Percentiles rank a stretch among this genome's conserved stretches.
phyloP scores from a whole-genome alignment of 23 tunicate genomes.

The Oikopleura dioica region DNA sequence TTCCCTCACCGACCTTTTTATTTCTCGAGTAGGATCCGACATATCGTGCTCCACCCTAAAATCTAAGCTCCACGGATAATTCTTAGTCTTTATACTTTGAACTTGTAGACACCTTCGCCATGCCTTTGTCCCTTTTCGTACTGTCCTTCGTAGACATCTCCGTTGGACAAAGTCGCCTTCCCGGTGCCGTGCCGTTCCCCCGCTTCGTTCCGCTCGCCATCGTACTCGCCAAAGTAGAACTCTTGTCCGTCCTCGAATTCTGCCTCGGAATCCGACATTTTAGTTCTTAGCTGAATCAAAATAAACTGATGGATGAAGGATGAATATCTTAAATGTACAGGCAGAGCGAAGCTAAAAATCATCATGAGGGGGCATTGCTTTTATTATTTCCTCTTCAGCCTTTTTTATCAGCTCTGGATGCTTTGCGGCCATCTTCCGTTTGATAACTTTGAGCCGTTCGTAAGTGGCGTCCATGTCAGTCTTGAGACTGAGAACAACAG shows the following conservation, averaged over 20 bases:
- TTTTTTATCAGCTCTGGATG: neutral
- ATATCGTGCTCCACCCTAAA: constrained; percentile 68
- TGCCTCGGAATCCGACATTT: constrained; percentile 83
- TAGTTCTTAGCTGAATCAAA: neutral
- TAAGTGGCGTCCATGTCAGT: neutral
- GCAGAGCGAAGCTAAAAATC: neutral
- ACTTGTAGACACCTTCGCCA: constrained; percentile 39
- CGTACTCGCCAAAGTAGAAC: constrained; percentile 93
- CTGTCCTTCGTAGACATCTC: constrained; percentile 93
- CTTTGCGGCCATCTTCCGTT: neutral
- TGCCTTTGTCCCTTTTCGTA: constrained; percentile 94
- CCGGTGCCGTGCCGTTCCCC: constrained; percentile 96
- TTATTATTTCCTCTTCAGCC: neutral
- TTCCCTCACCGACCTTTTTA: constrained; percentile 84
- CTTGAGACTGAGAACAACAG: neutral
- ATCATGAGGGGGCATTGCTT: neutral
- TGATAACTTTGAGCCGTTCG: neutral
- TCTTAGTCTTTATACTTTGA: neutral
- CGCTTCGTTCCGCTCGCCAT: constrained; percentile 97
- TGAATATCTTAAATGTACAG: neutral
- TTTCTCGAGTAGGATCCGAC: constrained; percentile 66
- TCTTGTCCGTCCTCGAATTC: constrained; percentile 94
- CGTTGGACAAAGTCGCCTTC: constrained; percentile 84
- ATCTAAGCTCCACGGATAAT: constrained; percentile 10
- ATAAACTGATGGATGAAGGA: neutral